Evolutionary conservation across 2,888 invertebrate genomes (phyloP).

Genomic region (Oligia fasciuncula): DNA sequence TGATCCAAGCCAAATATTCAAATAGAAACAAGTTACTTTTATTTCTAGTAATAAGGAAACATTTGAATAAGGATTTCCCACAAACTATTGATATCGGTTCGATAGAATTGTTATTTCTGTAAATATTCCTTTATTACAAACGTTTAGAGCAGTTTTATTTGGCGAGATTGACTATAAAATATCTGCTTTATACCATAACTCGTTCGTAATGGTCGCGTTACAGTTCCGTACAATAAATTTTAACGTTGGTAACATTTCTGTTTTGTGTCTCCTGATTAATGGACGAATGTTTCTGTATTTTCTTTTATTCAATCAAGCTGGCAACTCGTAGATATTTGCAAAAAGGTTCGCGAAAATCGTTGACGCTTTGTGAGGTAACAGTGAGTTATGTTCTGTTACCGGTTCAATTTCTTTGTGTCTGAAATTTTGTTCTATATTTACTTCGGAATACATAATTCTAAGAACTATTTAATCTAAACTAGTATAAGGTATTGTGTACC

Average conservation of each 20-base stretch:
- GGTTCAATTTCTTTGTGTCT: not conserved
- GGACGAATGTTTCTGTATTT: conserved; percentile 52
- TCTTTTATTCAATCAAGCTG: conserved; percentile 52
- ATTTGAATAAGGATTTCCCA: conserved; percentile 52
- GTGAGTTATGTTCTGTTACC: conserved; percentile 3
- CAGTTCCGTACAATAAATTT: conserved; percentile 68
- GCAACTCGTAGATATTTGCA: conserved; percentile 23
- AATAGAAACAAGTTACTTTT: conserved; percentile 35
- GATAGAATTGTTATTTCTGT: conserved; percentile 48
- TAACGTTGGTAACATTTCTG: conserved; percentile 60
- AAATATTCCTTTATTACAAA: conserved; percentile 65
- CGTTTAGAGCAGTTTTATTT: conserved; percentile 67
- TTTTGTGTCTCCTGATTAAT: conserved; percentile 66
- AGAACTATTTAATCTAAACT: not conserved
- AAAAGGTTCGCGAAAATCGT: conserved; percentile 37
- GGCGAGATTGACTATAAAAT: conserved; percentile 73
- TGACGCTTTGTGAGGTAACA: not conserved
- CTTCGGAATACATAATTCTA: not conserved
- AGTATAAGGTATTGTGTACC: not conserved
- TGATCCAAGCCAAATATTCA: conserved; percentile 27
- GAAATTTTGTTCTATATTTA: not conserved
- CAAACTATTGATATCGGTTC: conserved; percentile 49
- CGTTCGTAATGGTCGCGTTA: conserved; percentile 68
- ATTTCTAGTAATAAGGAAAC: conserved; percentile 49
- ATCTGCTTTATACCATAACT: conserved; percentile 69